phyloP scores from a whole-genome alignment of 2,888 invertebrate species.

The Cheilosia variabilis region DNA sequence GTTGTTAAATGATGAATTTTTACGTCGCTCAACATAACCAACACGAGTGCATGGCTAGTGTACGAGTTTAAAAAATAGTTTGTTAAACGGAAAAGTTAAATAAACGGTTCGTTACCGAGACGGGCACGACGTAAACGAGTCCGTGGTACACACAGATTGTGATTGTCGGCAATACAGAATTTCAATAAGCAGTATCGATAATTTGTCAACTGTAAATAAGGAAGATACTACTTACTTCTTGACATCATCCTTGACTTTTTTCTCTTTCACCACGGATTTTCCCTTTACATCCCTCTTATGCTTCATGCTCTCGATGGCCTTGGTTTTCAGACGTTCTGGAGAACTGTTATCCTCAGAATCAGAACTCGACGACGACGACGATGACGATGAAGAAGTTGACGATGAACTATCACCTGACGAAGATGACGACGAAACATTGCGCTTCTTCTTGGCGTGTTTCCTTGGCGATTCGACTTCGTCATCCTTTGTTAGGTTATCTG shows the following conservation, averaged over 20 bases:
- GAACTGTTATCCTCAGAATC: constrained; percentile 81
- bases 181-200: too few relatives aligned
- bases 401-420: constrained; percentile 77
- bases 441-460: constrained; percentile 64
- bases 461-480: constrained; percentile 62
- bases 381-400: constrained; percentile 78
- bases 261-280: constrained; percentile 52
- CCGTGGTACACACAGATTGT: too few relatives aligned
- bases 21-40: too few relatives aligned
- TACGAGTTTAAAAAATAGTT: too few relatives aligned
- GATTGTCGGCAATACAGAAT: too few relatives aligned
- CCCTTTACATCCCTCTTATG: constrained; percentile 77
- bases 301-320: constrained; percentile 83
- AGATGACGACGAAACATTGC: constrained; percentile 67
- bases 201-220: too few relatives aligned
- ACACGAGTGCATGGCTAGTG: too few relatives aligned
- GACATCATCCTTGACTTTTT: constrained; percentile 75
- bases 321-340: constrained; percentile 82
- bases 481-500: constrained; percentile 84
- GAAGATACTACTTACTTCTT: constrained; percentile 37
- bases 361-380: constrained; percentile 79
- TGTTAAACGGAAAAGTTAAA: too few relatives aligned
- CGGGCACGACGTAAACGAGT: too few relatives aligned
- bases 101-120: too few relatives aligned
- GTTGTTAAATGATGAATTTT: too few relatives aligned